A percentile compares a stretch with the other conserved stretches of the same genome.
Evolutionary conservation across 2,797 vertebrate species (phyloP).

Genomic region (Thalassophryne amazonica): DNA sequence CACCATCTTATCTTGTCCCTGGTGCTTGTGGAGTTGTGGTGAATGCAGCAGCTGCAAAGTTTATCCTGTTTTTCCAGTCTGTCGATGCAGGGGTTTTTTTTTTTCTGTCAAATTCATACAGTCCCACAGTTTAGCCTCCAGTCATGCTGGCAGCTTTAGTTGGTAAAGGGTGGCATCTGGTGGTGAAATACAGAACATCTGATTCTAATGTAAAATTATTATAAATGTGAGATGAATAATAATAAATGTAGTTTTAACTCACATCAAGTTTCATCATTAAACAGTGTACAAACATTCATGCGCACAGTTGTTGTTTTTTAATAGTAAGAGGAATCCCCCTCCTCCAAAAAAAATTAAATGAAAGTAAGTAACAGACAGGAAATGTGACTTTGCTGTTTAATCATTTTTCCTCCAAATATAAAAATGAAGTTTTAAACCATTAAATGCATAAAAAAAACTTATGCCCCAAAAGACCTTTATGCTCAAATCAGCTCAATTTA

Average conservation of each 20-base stretch:
- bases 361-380: background rate
- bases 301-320: background rate
- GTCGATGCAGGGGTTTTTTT: too few species aligned
- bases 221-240: too few species aligned
- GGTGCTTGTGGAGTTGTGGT: too few species aligned
- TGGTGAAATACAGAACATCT: conserved; percentile 18
- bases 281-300: fast-evolving
- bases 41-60: too few species aligned
- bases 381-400: background rate
- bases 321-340: conserved; percentile 4
- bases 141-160: background rate
- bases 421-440: background rate
- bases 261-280: too few species aligned
- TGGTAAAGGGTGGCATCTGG: conserved; percentile 49
- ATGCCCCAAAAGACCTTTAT: background rate
- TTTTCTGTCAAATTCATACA: too few species aligned
- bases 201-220: too few species aligned
- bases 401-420: background rate
- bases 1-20: too few species aligned
- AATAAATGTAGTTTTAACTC: too few species aligned
- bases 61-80: too few species aligned
- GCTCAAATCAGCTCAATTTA: background rate
- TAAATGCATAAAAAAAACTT: background rate
- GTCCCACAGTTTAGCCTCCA: background rate
- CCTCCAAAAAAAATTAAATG: background rate